Evolutionary conservation across 2,888 invertebrate species (phyloP), one percentile per base, ranked within the genome.

Genomic region (Brachylomia viminalis): DNA sequence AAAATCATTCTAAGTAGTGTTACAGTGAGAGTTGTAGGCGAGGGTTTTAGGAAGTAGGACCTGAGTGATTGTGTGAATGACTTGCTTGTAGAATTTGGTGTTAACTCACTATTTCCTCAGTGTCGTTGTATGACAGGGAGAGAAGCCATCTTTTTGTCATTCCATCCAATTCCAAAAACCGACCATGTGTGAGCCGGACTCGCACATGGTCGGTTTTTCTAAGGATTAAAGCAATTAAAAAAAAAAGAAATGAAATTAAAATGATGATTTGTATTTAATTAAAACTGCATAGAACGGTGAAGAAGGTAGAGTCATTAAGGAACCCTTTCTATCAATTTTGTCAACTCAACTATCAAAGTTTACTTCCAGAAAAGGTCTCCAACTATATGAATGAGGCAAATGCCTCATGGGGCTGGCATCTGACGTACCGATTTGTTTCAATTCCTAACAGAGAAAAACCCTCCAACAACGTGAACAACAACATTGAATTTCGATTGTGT

Each of bases 401-500:
- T 42, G 1, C 13, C 42, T 30, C 17, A 1, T 33, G 33, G 38
- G 1, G 33, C 33, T 67, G 7, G 10, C 10, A 67, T 27, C 49
- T 27, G 27, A 42, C 15, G 17, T 47, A 1, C 7, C 13, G n/a
- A 79, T 2, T 52, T 23, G 1, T 45, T 45, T 61, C 7, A 23
- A 49, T 17, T 33, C 15, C 1, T 8, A 76, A 27, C 23, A 13
- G 4, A 17, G 45, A 33, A 33, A 69, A 70, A 27, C 23, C 23
- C 15, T n/a, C 15, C 20, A n/a, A 15, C 23, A 45, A 52, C 2
- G 23, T 42, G 67, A 58, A 56, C 58, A 82, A 47, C 10, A 33
- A 52, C 45, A 58, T 54, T 49, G 38, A 58, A 72, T 69, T n/a
- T 15, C 27, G n/a, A 47, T n/a, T 30, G 80, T 71, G 52, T 58